Evolutionary conservation across 2,888 invertebrate species (phyloP).

Genomic region (Meloe dianella): DNA sequence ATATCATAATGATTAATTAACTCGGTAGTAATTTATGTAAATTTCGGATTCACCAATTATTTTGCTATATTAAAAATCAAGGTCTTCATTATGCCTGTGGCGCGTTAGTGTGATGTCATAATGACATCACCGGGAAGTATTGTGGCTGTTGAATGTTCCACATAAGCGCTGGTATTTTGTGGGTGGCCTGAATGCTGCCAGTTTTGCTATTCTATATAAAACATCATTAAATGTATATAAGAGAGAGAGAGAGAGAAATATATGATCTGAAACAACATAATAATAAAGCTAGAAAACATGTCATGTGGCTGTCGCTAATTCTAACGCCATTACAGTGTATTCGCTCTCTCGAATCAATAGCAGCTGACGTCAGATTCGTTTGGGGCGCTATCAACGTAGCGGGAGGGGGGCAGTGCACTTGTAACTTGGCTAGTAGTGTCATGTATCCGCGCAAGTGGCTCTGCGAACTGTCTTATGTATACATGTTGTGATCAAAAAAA

Average conservation of each 20-base stretch:
- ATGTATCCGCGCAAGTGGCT: slow-evolving; percentile 61
- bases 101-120: slow-evolving; percentile 61
- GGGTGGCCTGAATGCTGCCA: slow-evolving; percentile 32
- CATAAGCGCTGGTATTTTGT: slow-evolving; percentile 37
- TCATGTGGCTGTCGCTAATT: slow-evolving; percentile 46
- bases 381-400: slow-evolving; percentile 57
- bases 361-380: slow-evolving; percentile 58
- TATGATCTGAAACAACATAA: neutral
- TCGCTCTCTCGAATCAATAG: slow-evolving; percentile 57
- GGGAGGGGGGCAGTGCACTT: slow-evolving; percentile 59
- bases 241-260: neutral
- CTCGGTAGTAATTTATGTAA: slow-evolving; percentile 11
- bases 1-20: slow-evolving; percentile 11
- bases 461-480: slow-evolving; percentile 56
- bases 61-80: slow-evolving; percentile 48
- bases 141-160: slow-evolving; percentile 43
- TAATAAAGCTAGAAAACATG: slow-evolving; percentile 18
- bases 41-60: slow-evolving; percentile 11
- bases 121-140: slow-evolving; percentile 62
- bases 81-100: slow-evolving; percentile 57
- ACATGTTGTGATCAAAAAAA: slow-evolving; percentile 51
- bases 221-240: neutral
- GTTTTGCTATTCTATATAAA: neutral
- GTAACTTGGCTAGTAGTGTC: slow-evolving; percentile 61
- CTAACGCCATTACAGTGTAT: slow-evolving; percentile 50